These are phyloP conservation scores for Clarias magur DNA, from an alignment of 2,113 vertebrate species.

Conservation along the genomic window DNA sequence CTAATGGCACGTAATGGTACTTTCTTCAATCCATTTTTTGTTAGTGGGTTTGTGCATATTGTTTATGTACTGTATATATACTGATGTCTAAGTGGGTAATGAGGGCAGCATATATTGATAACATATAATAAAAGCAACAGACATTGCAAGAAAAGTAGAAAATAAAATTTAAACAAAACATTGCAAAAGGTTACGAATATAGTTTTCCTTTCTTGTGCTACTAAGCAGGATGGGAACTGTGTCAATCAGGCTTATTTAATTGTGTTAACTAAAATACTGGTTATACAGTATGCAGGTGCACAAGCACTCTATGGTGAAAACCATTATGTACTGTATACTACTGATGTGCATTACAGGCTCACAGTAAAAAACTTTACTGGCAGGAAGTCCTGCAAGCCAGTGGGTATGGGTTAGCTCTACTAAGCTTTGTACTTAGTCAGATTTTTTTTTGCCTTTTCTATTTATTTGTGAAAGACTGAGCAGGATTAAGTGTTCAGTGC, in stretches of 20 bases:
- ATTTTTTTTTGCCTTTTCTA: too few relatives aligned
- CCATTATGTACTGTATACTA: too few relatives aligned
- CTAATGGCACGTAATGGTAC: background rate
- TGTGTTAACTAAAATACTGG: background rate
- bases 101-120: background rate
- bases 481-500: conserved; percentile 35
- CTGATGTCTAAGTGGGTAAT: background rate
- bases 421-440: background rate
- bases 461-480: background rate
- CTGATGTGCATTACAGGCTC: background rate
- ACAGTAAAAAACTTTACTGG: background rate
- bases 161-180: background rate
- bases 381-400: background rate
- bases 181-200: background rate
- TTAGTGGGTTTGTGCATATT: background rate
- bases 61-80: background rate
- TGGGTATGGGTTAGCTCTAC: background rate
- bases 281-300: background rate
- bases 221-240: background rate
- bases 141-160: background rate
- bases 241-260: conserved; percentile 14
- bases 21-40: background rate
- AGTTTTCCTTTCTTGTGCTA: background rate
- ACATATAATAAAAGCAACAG: background rate
- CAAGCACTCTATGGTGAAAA: background rate